Base-by-base conservation (phyloP, 2,888 invertebrate genomes). In the Willowsia nigromaculata region DNA sequence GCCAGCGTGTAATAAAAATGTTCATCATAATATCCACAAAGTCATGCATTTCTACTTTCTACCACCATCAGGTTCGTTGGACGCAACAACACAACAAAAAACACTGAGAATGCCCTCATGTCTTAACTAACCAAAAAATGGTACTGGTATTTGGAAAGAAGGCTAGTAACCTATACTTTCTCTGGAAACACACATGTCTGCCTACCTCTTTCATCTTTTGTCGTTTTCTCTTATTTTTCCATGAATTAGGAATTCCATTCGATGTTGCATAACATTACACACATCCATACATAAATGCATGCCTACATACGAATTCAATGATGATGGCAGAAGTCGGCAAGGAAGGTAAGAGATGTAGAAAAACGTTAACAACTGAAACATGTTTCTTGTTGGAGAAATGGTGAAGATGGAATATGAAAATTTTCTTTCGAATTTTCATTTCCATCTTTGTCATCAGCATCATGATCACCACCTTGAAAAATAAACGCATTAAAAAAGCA, bases 381-480 rank as follows among this genome's bases (percentile, higher is more conserved):
- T 78, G 65, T 50, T 80, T 50, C 62, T 83, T 43, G 65, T 33
- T 83, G 71, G 74, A 85, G 87, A 68, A 71, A 47, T 71, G 47
- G 71, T 81, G 81, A 82, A 74, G 82, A 87, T 87, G 74, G 87
- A 87, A 87, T 87, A 87, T 87, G 81, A 87, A 81, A 68, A 27
- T 87, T 87, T 78, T 65, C 56, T 80, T 62, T 71, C 81, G 56
- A 53, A 80, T 78, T 87, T 71, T 81, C 87, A 87, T 82, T 87
- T 87, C 81, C 71, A 87, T 87, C 86, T 30, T 71, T 27, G 30
- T 78, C 76, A 50, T 33, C 53, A 33, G 50, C 76, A 53, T 53
- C 50, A 53, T n/a, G 33, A 7, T 13, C 30, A 40, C 40, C 40
- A 71, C 87, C 81, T 71, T 81, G 87, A 76, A 81, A 85, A 68